Percentiles rank a stretch among this genome's conserved stretches.
These are phyloP conservation scores for Empis stercorea DNA, from an alignment of 2,888 invertebrate species.

Conservation along the genomic window DNA sequence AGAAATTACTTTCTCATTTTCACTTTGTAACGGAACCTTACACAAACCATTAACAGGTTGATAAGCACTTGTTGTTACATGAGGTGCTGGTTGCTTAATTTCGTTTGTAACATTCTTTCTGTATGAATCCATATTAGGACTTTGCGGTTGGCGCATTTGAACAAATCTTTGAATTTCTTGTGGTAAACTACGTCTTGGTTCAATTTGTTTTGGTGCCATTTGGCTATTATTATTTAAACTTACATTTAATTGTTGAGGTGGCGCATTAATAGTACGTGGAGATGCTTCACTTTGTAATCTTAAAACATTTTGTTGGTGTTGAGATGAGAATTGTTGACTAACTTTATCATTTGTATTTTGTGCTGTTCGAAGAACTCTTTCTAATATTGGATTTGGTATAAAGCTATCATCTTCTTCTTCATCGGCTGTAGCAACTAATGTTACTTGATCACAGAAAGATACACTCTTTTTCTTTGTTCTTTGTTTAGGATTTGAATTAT, in stretches of 20 bases:
- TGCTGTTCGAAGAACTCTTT: slow-evolving; percentile 71
- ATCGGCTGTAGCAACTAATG: slow-evolving; percentile 82
- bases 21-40: not conserved
- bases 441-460: slow-evolving; percentile 89
- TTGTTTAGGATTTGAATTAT: slow-evolving; percentile 43
- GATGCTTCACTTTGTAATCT: slow-evolving; percentile 36
- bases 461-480: slow-evolving; percentile 83
- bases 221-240: slow-evolving; percentile 7
- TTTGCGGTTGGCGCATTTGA: slow-evolving; percentile 21
- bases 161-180: slow-evolving; percentile 32
- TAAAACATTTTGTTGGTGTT: slow-evolving; percentile 39
- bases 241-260: slow-evolving; percentile 1
- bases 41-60: slow-evolving; percentile 2
- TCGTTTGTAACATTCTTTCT: slow-evolving; percentile 14
- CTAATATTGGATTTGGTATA: slow-evolving; percentile 81
- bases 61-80: not conserved
- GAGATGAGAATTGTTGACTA: slow-evolving; percentile 48
- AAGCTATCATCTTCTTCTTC: slow-evolving; percentile 84
- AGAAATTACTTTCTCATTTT: slow-evolving; percentile 8
- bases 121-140: slow-evolving; percentile 22
- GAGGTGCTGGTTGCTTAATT: not conserved
- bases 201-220: not conserved
- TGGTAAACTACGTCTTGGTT: slow-evolving; percentile 14
- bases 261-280: slow-evolving; percentile 24
- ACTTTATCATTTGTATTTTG: slow-evolving; percentile 44